Percentiles rank a stretch among this genome's conserved stretches.
Conservation (phyloP, 2,113 vertebrate genomes). For the Orcinus orca region DNA sequence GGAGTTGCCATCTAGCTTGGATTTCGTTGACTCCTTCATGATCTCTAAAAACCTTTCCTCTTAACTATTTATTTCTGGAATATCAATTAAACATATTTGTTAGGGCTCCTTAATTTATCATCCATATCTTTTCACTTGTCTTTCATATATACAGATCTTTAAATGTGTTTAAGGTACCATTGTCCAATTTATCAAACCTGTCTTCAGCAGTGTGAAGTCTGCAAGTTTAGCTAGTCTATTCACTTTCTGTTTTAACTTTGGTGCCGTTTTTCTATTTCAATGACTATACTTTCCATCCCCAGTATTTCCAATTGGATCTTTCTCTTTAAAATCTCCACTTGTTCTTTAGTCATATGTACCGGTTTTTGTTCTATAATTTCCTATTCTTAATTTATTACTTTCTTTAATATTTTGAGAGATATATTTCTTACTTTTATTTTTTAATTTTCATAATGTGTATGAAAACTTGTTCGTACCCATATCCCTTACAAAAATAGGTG, state of each 20-base stretch:
- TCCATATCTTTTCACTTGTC: neutral
- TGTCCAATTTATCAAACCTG: neutral
- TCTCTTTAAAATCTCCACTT: neutral
- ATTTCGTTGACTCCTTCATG: neutral
- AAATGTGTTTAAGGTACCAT: neutral
- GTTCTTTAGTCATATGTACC: neutral
- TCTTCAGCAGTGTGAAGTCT: neutral
- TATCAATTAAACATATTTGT: neutral
- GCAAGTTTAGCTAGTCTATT: neutral
- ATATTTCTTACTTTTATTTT: neutral
- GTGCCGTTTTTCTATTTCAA: neutral
- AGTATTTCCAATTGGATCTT: neutral
- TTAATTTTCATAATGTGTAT: neutral
- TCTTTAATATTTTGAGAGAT: neutral
- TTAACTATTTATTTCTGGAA: neutral
- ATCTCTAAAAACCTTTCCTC: neutral
- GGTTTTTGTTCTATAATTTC: neutral
- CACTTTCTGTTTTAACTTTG: neutral
- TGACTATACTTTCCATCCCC: neutral
- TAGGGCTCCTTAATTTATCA: neutral
- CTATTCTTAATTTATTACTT: neutral
- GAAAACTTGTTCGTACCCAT: neutral
- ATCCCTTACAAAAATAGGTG: neutral
- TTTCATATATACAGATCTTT: neutral
- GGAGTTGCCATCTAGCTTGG: neutral